These are phyloP conservation scores for Atlantisia rogersi DNA, from an alignment of 2,113 vertebrate species.

Conservation along the genomic window DNA sequence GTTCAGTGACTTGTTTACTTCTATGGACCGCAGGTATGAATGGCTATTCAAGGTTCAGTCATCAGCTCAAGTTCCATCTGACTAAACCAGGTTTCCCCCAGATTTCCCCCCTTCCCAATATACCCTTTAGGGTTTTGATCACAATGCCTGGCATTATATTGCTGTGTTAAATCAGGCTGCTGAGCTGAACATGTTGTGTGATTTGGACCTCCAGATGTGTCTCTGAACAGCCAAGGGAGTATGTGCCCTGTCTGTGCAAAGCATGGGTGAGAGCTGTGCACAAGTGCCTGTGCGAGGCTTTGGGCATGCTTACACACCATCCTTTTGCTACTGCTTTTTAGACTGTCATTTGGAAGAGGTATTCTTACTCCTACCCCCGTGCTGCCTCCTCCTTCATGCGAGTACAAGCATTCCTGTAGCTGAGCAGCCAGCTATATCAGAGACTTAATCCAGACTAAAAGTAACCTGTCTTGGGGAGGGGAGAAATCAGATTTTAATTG, in stretches of 20 bases:
- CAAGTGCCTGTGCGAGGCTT: rapidly evolving
- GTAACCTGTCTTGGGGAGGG: background rate
- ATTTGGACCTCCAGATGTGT: background rate
- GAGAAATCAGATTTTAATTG: background rate
- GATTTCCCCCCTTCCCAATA: rapidly evolving
- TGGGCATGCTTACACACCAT: background rate
- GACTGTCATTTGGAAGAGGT: background rate
- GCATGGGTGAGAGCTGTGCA: background rate
- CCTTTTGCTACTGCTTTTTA: background rate
- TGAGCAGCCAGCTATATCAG: background rate
- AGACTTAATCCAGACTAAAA: background rate
- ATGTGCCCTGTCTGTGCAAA: background rate
- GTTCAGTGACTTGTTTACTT: background rate
- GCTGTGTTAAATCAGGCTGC: background rate
- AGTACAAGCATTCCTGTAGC: background rate
- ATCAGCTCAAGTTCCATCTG: background rate
- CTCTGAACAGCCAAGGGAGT: background rate
- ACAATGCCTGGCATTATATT: background rate
- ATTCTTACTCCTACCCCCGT: background rate
- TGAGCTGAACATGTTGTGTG: background rate
- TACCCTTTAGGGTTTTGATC: background rate
- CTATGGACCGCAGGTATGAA: background rate
- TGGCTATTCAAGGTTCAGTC: background rate
- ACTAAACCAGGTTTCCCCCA: background rate
- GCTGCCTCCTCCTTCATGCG: background rate